Base-by-base conservation (phyloP, 1,140 invertebrate species). In the Eumaeus atala region DNA sequence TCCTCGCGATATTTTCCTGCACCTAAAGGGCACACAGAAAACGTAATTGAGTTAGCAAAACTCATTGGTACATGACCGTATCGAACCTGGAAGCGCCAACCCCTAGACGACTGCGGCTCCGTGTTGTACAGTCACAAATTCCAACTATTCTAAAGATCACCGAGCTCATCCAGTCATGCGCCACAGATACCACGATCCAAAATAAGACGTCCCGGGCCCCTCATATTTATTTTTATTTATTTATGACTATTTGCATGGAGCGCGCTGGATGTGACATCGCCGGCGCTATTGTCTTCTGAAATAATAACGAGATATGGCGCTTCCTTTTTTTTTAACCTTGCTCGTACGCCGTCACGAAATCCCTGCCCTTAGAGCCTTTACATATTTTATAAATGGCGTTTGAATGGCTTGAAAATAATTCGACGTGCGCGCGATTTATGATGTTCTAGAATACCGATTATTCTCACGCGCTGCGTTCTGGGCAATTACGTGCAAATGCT, bases 151-250 rank as follows among this genome's bases (percentile, higher is more conserved):
- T 28, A 28, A 28, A 28, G 2, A 28, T 28, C 6, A 3, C 21
- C 21, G 12, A 58, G 16, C 74, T 49, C 65, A 64, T 78, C 69
- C 56, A 74, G 66, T 14, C 2, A 8, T 6, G 10, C 17, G 34
- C 8, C 3, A 47, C 38, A 34, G 9, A 17, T 55, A 34, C 59
- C 68, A 60, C 71, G 66, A 62, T 58, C 70, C 72, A 80, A 80
- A 86, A 84, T 87, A 87, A 87, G 84, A 87, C 78, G 65, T 87
- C 75, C n/a, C n/a, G 58, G 48, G 53, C 48, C 51, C 61, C 67
- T 86, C 77, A 83, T 86, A 84, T 84, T 84, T 78, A 83, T 84
- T 85, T 79, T 84, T 82, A 85, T 85, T 85, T 84, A 86, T 87
- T 87, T 87, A 87, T 87, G 81, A 84, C 83, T 84, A 87, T 87